Conservation (phyloP, 2,888 invertebrate genomes). For the Leucoma salicis region DNA sequence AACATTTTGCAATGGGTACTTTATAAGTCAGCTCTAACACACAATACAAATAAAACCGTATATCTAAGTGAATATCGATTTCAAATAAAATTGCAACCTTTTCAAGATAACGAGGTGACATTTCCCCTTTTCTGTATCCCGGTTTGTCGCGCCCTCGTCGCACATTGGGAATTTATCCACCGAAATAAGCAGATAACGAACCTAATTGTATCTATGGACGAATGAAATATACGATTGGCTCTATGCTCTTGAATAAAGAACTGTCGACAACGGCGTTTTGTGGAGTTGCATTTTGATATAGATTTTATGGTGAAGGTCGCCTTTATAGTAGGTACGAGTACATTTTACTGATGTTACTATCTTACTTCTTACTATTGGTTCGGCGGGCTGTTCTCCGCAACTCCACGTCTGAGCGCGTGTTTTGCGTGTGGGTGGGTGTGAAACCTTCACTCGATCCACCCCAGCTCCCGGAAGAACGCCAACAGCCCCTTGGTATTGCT, state of each 20-base stretch:
- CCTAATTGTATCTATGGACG: constrained; percentile 61
- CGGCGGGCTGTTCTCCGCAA: too few species aligned
- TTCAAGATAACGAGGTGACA: constrained; percentile 80
- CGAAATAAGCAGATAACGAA: constrained; percentile 81
- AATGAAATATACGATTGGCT: constrained; percentile 56
- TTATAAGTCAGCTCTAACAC: constrained; percentile 20
- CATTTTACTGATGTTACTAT: too few species aligned
- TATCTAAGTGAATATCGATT: constrained; percentile 79
- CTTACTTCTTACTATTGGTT: too few species aligned
- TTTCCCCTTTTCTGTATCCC: constrained; percentile 71
- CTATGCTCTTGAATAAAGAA: constrained; percentile 28
- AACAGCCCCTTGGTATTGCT: too few species aligned
- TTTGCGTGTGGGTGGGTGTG: too few species aligned
- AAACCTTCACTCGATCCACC: too few species aligned
- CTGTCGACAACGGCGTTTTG: constrained; percentile 26
- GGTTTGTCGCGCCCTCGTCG: constrained; percentile 66
- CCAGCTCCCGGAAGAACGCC: too few species aligned
- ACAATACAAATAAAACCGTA: constrained; percentile 53
- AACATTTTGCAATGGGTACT: background rate
- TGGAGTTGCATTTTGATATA: constrained; percentile 39
- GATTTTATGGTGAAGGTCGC: constrained; percentile 14
- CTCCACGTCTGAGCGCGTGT: too few species aligned
- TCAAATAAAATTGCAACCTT: constrained; percentile 83
- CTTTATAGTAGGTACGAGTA: background rate
- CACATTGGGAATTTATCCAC: constrained; percentile 77